A percentile compares a stretch with the other conserved stretches of the same genome.
Conservation (phyloP, 2,113 vertebrate genomes). For the Festucalex cinctus region DNA sequence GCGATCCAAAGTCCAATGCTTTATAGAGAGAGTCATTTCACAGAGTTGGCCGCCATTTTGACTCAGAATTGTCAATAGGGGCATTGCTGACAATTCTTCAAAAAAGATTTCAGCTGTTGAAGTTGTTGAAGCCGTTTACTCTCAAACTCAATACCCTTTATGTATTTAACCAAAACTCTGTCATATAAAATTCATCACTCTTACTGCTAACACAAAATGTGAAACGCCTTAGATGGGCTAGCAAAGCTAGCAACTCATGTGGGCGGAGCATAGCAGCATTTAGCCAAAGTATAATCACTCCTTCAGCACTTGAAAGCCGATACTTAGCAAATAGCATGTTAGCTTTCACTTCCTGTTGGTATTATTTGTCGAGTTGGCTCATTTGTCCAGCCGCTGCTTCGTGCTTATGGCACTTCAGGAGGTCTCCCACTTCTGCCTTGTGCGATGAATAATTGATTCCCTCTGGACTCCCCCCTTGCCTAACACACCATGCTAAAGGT, state of each 20-base stretch:
- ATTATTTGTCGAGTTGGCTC: constrained; percentile 8
- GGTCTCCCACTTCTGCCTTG: constrained; percentile 31
- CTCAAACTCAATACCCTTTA: no score
- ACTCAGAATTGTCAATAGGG: no score
- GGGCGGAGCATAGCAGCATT: no score
- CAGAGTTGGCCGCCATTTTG: no score
- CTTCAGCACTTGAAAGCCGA: background rate
- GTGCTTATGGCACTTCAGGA: constrained; percentile 28
- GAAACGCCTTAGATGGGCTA: no score
- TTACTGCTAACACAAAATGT: no score
- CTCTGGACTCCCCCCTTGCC: constrained; percentile 24
- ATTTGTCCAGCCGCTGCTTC: constrained; percentile 22
- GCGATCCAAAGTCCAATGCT: no score
- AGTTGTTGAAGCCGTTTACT: background rate
- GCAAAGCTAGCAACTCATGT: no score
- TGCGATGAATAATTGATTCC: constrained; percentile 68
- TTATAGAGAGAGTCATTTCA: no score
- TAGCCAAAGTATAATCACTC: background rate
- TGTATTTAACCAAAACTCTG: no score
- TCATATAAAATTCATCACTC: no score
- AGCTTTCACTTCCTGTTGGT: background rate
- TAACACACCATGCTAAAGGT: constrained; percentile 45
- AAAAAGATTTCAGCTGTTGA: background rate
- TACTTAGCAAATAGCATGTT: background rate
- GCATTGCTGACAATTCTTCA: background rate